These are phyloP conservation scores for Phodopus roborovskii DNA, from an alignment of 2,113 vertebrate species.

Conservation along the genomic window DNA sequence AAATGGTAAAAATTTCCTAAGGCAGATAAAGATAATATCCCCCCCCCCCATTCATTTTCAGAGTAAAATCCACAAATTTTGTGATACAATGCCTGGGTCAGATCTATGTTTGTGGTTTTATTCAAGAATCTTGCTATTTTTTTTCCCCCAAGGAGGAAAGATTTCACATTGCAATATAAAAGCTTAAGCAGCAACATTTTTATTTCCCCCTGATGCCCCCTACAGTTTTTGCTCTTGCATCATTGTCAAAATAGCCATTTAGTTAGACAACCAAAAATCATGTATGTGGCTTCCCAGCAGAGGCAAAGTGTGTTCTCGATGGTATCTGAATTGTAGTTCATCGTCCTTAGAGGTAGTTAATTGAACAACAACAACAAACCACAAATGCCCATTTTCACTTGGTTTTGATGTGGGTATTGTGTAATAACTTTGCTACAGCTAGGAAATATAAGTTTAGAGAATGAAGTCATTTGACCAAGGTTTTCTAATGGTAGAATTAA, in stretches of 20 bases:
- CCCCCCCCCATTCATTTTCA: neutral
- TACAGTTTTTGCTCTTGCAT: neutral
- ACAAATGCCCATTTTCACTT: neutral
- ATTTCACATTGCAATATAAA: neutral
- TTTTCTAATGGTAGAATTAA: neutral
- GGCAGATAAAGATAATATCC: conserved; percentile 9
- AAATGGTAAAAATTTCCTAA: neutral
- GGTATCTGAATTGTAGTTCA: neutral
- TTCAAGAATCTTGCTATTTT: conserved; percentile 12
- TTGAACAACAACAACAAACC: neutral
- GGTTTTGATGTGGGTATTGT: neutral
- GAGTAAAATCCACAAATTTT: conserved; percentile 9
- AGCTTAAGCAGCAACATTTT: neutral
- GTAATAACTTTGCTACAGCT: neutral
- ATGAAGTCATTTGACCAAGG: neutral
- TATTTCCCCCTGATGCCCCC: neutral
- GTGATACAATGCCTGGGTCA: neutral
- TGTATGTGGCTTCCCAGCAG: neutral
- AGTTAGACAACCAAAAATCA: neutral
- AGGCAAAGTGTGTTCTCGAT: neutral
- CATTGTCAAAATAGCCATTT: neutral
- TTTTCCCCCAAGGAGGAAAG: conserved; percentile 27
- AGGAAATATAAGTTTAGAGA: neutral
- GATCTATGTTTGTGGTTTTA: conserved; percentile 11
- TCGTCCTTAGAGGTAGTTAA: neutral